phyloP scores from a whole-genome alignment of 2,797 vertebrate genomes.

The Sebastes ruberrimus region DNA sequence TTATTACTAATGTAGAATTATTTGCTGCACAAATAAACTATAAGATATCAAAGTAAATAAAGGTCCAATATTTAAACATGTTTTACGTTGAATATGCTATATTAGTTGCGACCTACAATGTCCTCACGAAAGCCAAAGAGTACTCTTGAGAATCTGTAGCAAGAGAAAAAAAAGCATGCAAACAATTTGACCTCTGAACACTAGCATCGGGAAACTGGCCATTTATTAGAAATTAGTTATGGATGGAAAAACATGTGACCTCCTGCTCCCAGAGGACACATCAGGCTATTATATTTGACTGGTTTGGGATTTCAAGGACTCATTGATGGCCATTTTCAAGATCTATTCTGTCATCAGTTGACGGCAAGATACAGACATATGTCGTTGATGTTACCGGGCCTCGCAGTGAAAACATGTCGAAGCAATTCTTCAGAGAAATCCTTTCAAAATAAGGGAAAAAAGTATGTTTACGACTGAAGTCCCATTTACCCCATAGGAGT shows the following conservation, averaged over 20 bases:
- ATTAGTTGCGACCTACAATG: not conserved
- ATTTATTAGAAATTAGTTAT: slow-evolving; percentile 81
- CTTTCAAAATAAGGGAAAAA: slow-evolving; percentile 21
- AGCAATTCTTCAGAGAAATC: slow-evolving; percentile 43
- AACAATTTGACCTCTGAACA: slow-evolving; percentile 77
- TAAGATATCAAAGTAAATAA: not conserved
- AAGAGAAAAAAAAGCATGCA: slow-evolving; percentile 56
- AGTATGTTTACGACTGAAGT: not conserved
- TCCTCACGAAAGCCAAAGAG: slow-evolving; percentile 6
- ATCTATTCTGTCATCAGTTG: slow-evolving; percentile 79
- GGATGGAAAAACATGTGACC: slow-evolving; percentile 71
- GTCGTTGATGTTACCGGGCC: slow-evolving; percentile 53
- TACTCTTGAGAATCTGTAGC: slow-evolving; percentile 1
- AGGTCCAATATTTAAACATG: not conserved
- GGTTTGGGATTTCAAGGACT: slow-evolving; percentile 75
- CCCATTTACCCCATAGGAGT: not conserved
- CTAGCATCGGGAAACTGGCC: slow-evolving; percentile 60
- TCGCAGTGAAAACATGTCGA: slow-evolving; percentile 56
- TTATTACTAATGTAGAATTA: not conserved
- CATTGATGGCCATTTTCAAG: slow-evolving; percentile 62
- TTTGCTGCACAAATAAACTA: not conserved
- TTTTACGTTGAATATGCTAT: not conserved
- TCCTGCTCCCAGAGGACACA: slow-evolving; percentile 68
- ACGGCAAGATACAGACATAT: slow-evolving; percentile 58
- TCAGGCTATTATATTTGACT: slow-evolving; percentile 68